phyloP scores from a whole-genome alignment of 2,797 vertebrate species.

The Phalloptychus januarius region DNA sequence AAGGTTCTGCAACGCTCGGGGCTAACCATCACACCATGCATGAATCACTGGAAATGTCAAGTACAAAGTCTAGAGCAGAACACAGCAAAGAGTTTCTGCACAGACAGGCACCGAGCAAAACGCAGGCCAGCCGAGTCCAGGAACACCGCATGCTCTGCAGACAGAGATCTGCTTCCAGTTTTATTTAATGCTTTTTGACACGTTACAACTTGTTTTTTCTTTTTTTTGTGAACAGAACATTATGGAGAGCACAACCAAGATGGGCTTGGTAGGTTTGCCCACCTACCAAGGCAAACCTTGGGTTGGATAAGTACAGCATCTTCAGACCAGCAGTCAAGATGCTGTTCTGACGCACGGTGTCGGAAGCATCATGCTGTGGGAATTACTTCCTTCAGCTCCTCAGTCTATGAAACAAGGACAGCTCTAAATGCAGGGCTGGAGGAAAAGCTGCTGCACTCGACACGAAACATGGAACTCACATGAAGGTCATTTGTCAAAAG shows the following conservation, averaged over 20 bases:
- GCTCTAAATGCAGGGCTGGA: background rate
- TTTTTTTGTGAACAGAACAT: background rate
- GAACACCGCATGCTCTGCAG: background rate
- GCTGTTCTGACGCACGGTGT: no score
- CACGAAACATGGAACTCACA: background rate
- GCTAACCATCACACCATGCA: conserved; percentile 77
- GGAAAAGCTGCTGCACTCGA: background rate
- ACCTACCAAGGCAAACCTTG: background rate
- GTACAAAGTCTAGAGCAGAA: conserved; percentile 72
- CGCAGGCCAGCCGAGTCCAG: background rate
- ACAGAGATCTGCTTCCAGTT: background rate
- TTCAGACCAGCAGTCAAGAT: background rate
- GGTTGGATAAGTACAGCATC: background rate
- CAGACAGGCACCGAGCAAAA: conserved; percentile 14
- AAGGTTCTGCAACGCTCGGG: conserved; percentile 76
- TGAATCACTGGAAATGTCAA: conserved; percentile 83
- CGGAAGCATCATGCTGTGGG: background rate
- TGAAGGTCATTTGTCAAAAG: background rate
- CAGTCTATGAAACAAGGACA: background rate
- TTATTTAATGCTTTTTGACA: background rate
- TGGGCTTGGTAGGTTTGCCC: no score
- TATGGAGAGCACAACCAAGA: background rate
- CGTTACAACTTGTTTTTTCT: background rate
- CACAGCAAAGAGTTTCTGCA: conserved; percentile 42
- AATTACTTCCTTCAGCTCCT: background rate